Conservation (phyloP, 1,140 invertebrate species). For the Macrostomum lignano region DNA sequence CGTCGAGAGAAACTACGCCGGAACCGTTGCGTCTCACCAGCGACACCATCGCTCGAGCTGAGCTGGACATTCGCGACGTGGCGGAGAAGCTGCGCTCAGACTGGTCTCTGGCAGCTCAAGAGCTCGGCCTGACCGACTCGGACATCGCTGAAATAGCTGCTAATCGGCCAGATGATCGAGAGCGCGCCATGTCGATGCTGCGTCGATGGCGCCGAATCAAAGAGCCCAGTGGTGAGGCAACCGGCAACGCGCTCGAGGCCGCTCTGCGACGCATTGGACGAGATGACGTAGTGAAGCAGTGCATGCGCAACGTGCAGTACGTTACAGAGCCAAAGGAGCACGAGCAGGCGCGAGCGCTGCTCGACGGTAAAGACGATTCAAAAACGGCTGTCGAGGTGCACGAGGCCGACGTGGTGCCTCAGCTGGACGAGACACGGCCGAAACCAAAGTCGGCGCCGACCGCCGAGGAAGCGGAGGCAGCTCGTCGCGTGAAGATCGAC, state of each 20-base stretch:
- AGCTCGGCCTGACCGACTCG: neutral
- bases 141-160: too few species aligned
- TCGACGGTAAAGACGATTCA: too few species aligned
- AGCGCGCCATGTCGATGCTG: slow-evolving; percentile 2
- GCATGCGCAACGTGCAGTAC: slow-evolving; percentile 46
- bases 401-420: too few species aligned
- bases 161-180: neutral
- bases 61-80: slow-evolving; percentile 1
- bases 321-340: too few species aligned
- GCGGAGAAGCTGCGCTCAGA: neutral
- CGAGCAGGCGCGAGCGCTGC: too few species aligned
- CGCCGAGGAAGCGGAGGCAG: too few species aligned
- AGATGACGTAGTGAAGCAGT: slow-evolving; percentile 56
- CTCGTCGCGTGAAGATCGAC: too few species aligned
- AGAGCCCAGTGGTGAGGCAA: neutral
- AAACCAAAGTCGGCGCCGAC: too few species aligned
- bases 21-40: too few species aligned
- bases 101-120: neutral
- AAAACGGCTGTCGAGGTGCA: too few species aligned
- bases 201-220: neutral
- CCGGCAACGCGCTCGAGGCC: slow-evolving; percentile 49
- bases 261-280: slow-evolving; percentile 51
- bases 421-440: too few species aligned
- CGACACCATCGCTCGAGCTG: slow-evolving; percentile 1
- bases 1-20: too few species aligned